Base-by-base conservation (phyloP, 2,888 invertebrate species). In the Periphyllus acericola region DNA sequence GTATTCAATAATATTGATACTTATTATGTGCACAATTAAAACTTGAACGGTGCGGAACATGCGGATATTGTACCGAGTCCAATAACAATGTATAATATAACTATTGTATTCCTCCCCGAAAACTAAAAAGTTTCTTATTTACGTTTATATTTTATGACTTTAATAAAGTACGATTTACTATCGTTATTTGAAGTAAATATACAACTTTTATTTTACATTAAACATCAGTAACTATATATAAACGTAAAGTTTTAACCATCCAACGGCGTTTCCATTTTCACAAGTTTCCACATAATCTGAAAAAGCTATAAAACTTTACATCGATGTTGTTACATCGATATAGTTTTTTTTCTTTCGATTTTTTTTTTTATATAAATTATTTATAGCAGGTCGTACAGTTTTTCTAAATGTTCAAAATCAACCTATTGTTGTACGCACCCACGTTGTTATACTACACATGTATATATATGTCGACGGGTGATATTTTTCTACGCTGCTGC, bases 131-230 rank as follows among this genome's bases (percentile, higher is more conserved):
- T 87, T 81, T 79, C 60, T 87, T 81, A 87, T 87, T 81, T 87
- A 87, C 86, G 79, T 72, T 87, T 60, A 74, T 87, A 81, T 87
- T 81, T 87, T 87, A 81, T 81, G 74, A 74, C 72, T 86, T 86
- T 87, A 87, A 87, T 87, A 87, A 87, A 87, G 71, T 86, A 74
- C 80, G 74, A 87, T 87, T 87, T 81, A 80, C 46, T 60, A 55
- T 72, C 74, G 76, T 85, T 85, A 78, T 85, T 85, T 68, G 68
- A 85, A 85, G 78, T 85, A 68, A 85, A 85, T 78, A 85, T 78
- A 78, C 76, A 84, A 84, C 81, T 87, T 79, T 74, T 87, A 87
- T 87, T 87, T 87, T 74, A 87, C 79, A 87, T 87, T 87, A 81
- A 87, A 87, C 36, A 87, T 81, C 79, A 81, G 80, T 81, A 75